Conservation (phyloP, 2,113 vertebrate species). For the Oplegnathus fasciatus region DNA sequence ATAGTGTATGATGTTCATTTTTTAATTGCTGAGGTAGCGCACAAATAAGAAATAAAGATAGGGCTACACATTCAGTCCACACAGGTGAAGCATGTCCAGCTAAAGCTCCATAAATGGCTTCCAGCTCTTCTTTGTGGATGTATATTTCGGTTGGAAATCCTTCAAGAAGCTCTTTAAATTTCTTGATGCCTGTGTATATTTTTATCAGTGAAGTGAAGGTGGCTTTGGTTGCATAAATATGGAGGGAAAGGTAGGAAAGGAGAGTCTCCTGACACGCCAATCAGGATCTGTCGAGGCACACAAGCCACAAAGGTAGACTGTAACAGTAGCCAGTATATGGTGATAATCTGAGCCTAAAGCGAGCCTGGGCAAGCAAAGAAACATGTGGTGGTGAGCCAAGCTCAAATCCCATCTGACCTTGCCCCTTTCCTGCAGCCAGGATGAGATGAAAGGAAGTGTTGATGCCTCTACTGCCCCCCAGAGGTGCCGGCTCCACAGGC, state of each 20-base stretch:
- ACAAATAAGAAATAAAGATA: conserved; percentile 13
- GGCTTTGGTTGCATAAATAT: conserved; percentile 45
- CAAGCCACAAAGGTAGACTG: conserved; percentile 66
- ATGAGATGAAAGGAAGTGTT: conserved; percentile 69
- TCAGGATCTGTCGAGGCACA: conserved; percentile 53
- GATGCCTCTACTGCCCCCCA: conserved; percentile 76
- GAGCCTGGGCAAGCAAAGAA: conserved; percentile 72
- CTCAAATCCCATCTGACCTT: conserved; percentile 83
- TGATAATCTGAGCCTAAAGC: conserved; percentile 81
- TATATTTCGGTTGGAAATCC: conserved; percentile 56
- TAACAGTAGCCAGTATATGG: conserved; percentile 75
- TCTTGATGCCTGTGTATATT: conserved; percentile 50
- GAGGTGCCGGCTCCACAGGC: conserved; percentile 65
- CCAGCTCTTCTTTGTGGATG: conserved; percentile 29
- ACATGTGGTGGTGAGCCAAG: conserved; percentile 78
- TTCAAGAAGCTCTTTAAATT: conserved; percentile 53
- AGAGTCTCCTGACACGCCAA: conserved; percentile 52
- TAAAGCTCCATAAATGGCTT: conserved; percentile 42
- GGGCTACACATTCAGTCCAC: conserved; percentile 14
- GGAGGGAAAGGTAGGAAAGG: conserved; percentile 33
- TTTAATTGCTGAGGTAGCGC: conserved; percentile 7
- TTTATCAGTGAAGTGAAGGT: conserved; percentile 48
- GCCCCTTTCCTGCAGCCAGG: conserved; percentile 69
- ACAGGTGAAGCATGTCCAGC: conserved; percentile 43
- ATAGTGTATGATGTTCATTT: background rate